phyloP scores from a whole-genome alignment of 2,113 vertebrate genomes.

The Charadrius vociferus region DNA sequence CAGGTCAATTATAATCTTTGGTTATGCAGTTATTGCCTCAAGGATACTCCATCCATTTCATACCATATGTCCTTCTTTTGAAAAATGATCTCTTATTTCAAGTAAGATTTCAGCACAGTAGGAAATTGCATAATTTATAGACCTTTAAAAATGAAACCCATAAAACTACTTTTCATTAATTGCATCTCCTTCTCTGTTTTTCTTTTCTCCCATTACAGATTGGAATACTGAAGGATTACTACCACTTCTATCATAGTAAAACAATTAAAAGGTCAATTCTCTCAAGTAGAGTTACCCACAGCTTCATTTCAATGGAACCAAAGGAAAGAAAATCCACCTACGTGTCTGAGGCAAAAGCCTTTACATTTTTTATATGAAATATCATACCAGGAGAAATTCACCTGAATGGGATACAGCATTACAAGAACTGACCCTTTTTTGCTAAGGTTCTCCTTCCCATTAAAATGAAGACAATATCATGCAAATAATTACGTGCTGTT shows the following conservation, averaged over 20 bases:
- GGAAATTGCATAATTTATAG: constrained; percentile 71
- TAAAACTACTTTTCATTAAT: not conserved
- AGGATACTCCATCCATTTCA: constrained; percentile 63
- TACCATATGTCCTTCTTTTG: constrained; percentile 67
- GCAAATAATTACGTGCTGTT: not conserved
- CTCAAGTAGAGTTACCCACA: constrained; percentile 88
- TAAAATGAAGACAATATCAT: not conserved
- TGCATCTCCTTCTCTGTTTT: not conserved
- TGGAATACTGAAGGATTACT: constrained; percentile 90
- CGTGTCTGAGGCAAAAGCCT: constrained; percentile 44
- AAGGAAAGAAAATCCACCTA: constrained; percentile 83
- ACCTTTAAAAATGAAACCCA: constrained; percentile 3
- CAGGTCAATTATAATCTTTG: constrained; percentile 61
- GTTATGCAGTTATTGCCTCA: constrained; percentile 49
- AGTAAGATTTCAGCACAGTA: constrained; percentile 60
- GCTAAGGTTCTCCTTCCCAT: not conserved
- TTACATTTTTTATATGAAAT: constrained; percentile 74
- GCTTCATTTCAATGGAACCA: constrained; percentile 95
- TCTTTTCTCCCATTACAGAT: constrained; percentile 78
- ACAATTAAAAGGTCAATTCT: constrained; percentile 93
- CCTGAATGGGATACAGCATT: constrained; percentile 22
- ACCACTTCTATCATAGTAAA: constrained; percentile 94
- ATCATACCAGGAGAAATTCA: constrained; percentile 27
- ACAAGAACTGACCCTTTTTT: constrained; percentile 33
- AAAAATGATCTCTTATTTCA: constrained; percentile 72